Conservation (phyloP, 2,113 vertebrate genomes). For the Zapornia atra region DNA sequence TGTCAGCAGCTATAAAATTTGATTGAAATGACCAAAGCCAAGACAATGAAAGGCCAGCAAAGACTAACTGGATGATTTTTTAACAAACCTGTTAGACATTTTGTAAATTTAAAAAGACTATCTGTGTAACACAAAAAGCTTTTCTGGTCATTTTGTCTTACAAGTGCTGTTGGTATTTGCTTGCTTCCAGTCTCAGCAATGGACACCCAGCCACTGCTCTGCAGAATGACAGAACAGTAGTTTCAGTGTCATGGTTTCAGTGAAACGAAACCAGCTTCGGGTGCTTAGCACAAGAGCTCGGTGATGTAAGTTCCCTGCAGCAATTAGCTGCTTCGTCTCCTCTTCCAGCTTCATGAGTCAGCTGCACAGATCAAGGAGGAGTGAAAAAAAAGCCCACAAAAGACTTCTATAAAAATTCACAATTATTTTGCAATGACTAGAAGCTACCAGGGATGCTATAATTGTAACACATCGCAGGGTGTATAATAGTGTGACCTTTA, state of each 20-base stretch:
- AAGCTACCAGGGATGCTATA: constrained; percentile 56
- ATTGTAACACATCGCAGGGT: constrained; percentile 52
- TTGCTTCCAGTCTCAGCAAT: neutral
- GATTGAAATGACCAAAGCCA: constrained; percentile 12
- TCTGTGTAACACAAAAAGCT: neutral
- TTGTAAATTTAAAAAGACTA: constrained; percentile 6
- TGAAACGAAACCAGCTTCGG: constrained; percentile 45
- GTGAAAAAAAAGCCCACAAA: constrained; percentile 30
- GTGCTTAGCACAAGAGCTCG: constrained; percentile 27
- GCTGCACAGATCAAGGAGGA: constrained; percentile 32
- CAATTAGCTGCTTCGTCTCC: constrained; percentile 55
- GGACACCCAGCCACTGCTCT: neutral
- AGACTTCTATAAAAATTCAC: constrained; percentile 53
- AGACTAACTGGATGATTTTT: neutral
- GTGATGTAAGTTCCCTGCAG: constrained; percentile 57
- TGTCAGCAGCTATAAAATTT: neutral
- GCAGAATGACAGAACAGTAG: constrained; percentile 31
- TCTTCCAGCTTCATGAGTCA: constrained; percentile 69
- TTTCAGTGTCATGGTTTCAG: constrained; percentile 49
- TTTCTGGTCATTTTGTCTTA: constrained; percentile 17
- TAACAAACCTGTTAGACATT: neutral
- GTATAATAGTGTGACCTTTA: constrained; percentile 42
- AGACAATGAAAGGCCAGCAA: neutral
- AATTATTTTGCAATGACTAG: constrained; percentile 67
- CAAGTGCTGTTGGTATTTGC: constrained; percentile 7